Percentiles rank a stretch among this genome's conserved stretches.
Conservation (phyloP, 2,797 vertebrate species). For the Ambastaia sidthimunki region DNA sequence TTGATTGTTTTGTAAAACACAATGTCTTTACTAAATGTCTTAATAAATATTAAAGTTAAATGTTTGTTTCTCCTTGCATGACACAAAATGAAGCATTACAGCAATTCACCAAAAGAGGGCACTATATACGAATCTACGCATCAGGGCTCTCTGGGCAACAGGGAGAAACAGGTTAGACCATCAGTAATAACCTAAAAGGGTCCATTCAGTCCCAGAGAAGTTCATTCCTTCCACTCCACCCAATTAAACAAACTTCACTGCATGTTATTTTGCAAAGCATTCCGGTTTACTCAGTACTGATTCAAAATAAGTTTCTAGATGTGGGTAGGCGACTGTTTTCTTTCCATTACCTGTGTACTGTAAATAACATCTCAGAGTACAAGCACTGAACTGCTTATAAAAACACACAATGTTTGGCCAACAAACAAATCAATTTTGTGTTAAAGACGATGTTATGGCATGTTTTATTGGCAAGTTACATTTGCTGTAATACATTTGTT, state of each 20-base stretch:
- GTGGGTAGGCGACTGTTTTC: slow-evolving; percentile 30
- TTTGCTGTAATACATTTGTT: slow-evolving; percentile 49
- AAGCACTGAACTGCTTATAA: neutral
- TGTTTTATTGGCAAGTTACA: slow-evolving; percentile 57
- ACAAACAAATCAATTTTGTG: slow-evolving; percentile 50
- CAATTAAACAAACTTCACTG: slow-evolving; percentile 69
- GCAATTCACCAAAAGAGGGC: slow-evolving; percentile 55
- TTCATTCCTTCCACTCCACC: slow-evolving; percentile 52
- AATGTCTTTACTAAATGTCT: slow-evolving; percentile 56
- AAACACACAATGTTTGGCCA: neutral
- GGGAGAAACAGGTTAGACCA: slow-evolving; percentile 57
- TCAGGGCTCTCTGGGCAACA: slow-evolving; percentile 59
- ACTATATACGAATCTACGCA: neutral
- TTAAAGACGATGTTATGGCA: slow-evolving; percentile 60
- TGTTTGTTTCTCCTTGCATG: slow-evolving; percentile 34
- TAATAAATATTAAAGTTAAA: slow-evolving; percentile 65
- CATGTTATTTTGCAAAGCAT: slow-evolving; percentile 62
- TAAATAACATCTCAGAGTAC: slow-evolving; percentile 35
- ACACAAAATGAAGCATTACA: neutral
- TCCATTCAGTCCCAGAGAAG: slow-evolving; percentile 55
- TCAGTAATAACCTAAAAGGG: slow-evolving; percentile 50
- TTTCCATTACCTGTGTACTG: slow-evolving; percentile 54
- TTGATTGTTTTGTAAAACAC: slow-evolving; percentile 59
- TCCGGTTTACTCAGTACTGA: slow-evolving; percentile 55
- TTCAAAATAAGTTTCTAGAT: slow-evolving; percentile 63